Base-by-base conservation (phyloP, 2,797 vertebrate genomes). In the Rhabdomys pumilio region DNA sequence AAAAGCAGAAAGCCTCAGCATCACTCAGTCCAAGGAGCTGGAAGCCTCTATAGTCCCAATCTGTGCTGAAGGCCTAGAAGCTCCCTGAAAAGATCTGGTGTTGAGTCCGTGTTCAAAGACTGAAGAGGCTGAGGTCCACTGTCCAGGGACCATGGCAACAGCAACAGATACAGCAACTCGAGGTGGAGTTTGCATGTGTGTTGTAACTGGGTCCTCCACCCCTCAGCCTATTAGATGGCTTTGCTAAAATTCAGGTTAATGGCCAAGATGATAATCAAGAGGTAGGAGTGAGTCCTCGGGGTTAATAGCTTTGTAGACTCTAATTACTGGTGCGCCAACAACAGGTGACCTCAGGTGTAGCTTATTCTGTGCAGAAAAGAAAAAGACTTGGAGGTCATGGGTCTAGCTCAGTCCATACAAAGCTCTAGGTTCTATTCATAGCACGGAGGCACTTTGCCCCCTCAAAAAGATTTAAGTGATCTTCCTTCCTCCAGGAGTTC, bases 391-490 rank as follows among this genome's bases (percentile, higher is more conserved):
- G 67, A 72, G 47, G 24, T 19, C 50, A 87, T 87, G 34, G 22
- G 85, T 57, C 17, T 31, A 41, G 50, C n/a, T 88, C n/a, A 31
- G 24, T 55, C 38, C 24, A 72, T 73, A 26, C n/a, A 57, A 20
- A 57, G n/a, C 38, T n/a, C 88, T 63, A 31, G 8, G 59, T 63
- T 63, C 57, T 13, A 50, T n/a, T 44, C 59, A 22, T 8, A 50
- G 73, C 29, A 90, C 15, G 0, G 2, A 17, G 9, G 0, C 0
- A 1, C 12, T 29, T 3, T 8, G 1, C 1, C 9, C 12, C 24
- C 13, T 14, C 8, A 34, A 55, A 87, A 41, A 53, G 47, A 55
- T n/a, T 12, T 20, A 41, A 73, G 9, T 44, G 10, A 44, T 24
- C 22, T 12, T 44, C 29, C 65, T 93, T 83, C 47, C 47, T 85